Evolutionary conservation across 2,888 invertebrate genomes (phyloP).

Genomic region (Tenthredo livida): DNA sequence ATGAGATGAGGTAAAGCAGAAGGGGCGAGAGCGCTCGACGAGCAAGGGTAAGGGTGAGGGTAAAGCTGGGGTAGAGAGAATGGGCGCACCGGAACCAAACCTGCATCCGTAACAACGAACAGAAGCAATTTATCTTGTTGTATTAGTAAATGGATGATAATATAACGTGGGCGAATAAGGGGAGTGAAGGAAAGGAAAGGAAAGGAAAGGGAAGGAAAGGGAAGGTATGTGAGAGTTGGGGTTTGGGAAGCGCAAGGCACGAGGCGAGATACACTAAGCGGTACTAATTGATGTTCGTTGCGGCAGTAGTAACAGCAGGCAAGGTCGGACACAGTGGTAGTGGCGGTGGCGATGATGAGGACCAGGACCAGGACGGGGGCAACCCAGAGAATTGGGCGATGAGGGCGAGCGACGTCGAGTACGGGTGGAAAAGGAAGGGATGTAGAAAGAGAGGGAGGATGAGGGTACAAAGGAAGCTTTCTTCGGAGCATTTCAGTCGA

Average conservation of each 20-base stretch:
- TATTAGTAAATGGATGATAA: conserved; percentile 69
- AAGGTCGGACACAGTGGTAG: conserved; percentile 27
- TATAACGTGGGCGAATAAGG: conserved; percentile 56
- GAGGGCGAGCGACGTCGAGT: conserved; percentile 24
- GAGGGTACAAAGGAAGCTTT: conserved; percentile 45
- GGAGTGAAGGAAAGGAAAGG: conserved; percentile 51
- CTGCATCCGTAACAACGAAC: conserved; percentile 56
- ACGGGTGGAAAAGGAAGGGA: neutral
- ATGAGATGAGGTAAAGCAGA: conserved; percentile 43
- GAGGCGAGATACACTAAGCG: conserved; percentile 42
- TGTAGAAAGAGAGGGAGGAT: neutral
- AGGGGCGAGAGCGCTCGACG: neutral
- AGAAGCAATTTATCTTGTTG: conserved; percentile 68
- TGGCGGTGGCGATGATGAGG: conserved; percentile 17
- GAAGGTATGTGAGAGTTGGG: conserved; percentile 16
- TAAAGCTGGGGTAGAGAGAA: conserved; percentile 33
- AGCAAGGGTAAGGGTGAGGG: conserved; percentile 16
- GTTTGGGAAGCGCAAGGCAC: conserved; percentile 1
- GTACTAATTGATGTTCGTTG: conserved; percentile 53
- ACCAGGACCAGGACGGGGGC: neutral
- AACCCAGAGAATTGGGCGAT: neutral
- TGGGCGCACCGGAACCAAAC: conserved; percentile 47
- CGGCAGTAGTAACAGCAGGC: conserved; percentile 37
- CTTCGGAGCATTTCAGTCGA: conserved; percentile 34
- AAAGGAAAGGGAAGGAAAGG: conserved; percentile 5